Percentiles rank a stretch among this genome's conserved stretches.
Evolutionary conservation across 2,888 invertebrate species (phyloP).

Genomic region (Orthosia incerta): DNA sequence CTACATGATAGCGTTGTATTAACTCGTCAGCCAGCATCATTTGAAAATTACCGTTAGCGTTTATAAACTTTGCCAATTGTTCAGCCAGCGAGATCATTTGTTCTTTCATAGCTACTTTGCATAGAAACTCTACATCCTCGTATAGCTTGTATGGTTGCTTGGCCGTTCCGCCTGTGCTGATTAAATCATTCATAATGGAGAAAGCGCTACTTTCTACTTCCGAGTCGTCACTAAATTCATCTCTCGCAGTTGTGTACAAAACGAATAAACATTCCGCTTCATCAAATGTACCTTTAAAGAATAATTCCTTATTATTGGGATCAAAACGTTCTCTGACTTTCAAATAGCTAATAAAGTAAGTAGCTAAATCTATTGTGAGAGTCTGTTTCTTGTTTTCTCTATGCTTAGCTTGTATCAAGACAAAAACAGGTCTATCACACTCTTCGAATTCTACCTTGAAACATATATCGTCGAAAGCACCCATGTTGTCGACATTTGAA

Average conservation of each 20-base stretch:
- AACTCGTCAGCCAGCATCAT: not conserved
- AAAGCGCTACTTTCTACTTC: not conserved
- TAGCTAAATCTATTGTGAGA: not conserved
- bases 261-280: not conserved
- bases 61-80: not conserved
- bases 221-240: not conserved
- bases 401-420: slow-evolving; percentile 14
- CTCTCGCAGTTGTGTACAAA: slow-evolving; percentile 6
- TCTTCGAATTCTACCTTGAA: not conserved
- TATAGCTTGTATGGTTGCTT: not conserved
- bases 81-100: slow-evolving; percentile 1
- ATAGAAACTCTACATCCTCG: not conserved
- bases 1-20: not conserved
- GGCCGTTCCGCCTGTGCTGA: not conserved
- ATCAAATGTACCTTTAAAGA: not conserved
- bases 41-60: not conserved
- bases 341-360: slow-evolving; percentile 3
- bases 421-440: not conserved
- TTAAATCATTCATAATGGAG: not conserved
- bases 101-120: slow-evolving; percentile 9
- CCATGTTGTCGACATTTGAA: slow-evolving; percentile 3
- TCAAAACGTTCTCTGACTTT: not conserved
- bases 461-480: slow-evolving; percentile 5
- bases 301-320: not conserved
- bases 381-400: not conserved